Evolutionary conservation across 1,140 invertebrate genomes (phyloP).

Genomic region (Teleopsis dalmanni): DNA sequence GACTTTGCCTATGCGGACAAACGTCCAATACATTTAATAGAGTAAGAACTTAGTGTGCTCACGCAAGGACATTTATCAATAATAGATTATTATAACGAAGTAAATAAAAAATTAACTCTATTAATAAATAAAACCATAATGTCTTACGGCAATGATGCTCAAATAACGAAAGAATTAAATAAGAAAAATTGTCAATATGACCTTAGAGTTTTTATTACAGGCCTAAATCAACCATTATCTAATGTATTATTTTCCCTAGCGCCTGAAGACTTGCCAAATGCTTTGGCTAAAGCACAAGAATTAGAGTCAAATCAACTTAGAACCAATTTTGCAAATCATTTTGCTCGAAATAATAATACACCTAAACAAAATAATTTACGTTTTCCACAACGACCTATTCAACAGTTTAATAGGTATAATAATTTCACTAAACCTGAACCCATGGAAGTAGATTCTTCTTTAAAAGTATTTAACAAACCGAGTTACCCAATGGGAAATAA

Average conservation of each 20-base stretch:
- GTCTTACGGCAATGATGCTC: neutral
- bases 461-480: neutral
- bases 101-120: neutral
- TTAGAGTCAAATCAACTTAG: neutral
- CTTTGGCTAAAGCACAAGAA: conserved; percentile 7
- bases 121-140: neutral
- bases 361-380: neutral
- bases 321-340: neutral
- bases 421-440: neutral
- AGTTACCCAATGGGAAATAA: neutral
- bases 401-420: neutral
- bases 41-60: neutral
- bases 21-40: neutral
- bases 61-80: neutral
- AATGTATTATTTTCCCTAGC: neutral
- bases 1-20: conserved; percentile 6
- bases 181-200: neutral
- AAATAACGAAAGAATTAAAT: conserved; percentile 1
- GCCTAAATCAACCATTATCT: neutral
- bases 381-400: neutral
- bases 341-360: too few species aligned
- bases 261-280: neutral
- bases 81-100: conserved; percentile 2
- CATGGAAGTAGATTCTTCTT: neutral
- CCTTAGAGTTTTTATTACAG: conserved; percentile 4